phyloP scores from a whole-genome alignment of 2,113 vertebrate genomes.

The Chaetorhynchus papuensis region DNA sequence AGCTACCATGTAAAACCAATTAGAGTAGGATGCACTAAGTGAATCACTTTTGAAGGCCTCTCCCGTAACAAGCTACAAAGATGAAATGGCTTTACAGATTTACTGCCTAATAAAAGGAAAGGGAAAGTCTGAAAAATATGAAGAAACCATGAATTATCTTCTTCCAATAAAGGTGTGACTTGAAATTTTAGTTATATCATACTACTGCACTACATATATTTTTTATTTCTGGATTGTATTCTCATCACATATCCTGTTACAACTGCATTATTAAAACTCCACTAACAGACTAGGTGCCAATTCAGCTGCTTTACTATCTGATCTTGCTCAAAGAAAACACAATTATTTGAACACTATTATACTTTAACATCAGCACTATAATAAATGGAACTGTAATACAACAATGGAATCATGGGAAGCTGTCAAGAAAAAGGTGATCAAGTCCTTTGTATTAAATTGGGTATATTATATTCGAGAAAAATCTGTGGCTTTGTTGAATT shows the following conservation, averaged over 20 bases:
- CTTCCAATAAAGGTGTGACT: background rate
- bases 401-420: background rate
- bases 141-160: background rate
- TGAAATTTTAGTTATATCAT: background rate
- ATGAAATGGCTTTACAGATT: background rate
- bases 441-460: background rate
- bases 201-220: background rate
- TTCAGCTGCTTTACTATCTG: background rate
- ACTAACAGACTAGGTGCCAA: background rate
- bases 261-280: background rate
- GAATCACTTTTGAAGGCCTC: conserved; percentile 10
- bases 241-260: background rate
- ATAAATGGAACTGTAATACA: background rate
- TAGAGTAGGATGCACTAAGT: conserved; percentile 9
- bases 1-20: conserved; percentile 55
- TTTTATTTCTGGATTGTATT: background rate
- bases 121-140: background rate
- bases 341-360: background rate
- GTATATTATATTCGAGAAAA: background rate
- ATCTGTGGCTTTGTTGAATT: background rate
- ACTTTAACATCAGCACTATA: background rate
- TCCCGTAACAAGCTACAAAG: background rate
- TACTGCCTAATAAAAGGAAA: background rate
- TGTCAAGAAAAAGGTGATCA: background rate
- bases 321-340: background rate